A percentile compares a stretch with the other conserved stretches of the same genome.
These are phyloP conservation scores for Drosophila ananassae DNA, from an alignment of 1,140 invertebrate species.

Conservation along the genomic window DNA sequence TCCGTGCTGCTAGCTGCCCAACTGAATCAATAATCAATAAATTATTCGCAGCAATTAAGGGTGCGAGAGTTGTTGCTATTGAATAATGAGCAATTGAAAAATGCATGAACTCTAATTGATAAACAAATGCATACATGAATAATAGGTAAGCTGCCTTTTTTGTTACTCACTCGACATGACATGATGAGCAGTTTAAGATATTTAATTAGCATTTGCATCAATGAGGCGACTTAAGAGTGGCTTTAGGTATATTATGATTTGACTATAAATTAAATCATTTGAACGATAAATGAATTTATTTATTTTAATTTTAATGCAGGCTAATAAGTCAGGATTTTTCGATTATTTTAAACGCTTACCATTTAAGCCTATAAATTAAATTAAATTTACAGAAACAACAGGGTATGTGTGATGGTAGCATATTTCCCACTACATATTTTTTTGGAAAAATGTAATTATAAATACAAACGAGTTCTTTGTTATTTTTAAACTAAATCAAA, in stretches of 20 bases:
- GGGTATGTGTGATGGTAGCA: too few relatives aligned
- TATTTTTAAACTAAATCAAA: background rate
- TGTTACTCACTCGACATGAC: constrained; percentile 7
- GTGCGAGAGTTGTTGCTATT: constrained; percentile 17
- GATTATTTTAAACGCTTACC: too few relatives aligned
- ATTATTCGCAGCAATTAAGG: constrained; percentile 51
- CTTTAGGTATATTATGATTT: background rate
- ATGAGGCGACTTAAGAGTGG: background rate
- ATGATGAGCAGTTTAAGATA: constrained; percentile 34
- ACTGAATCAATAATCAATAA: constrained; percentile 59
- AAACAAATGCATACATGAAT: constrained; percentile 18
- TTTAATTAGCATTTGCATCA: constrained; percentile 14
- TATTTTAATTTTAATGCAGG: too few relatives aligned
- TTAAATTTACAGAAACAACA: too few relatives aligned
- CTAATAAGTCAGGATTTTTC: too few relatives aligned
- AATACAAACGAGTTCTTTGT: too few relatives aligned
- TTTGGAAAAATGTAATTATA: too few relatives aligned
- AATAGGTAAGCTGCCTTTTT: background rate
- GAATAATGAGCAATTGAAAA: constrained; percentile 50
- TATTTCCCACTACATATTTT: too few relatives aligned
- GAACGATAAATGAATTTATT: background rate
- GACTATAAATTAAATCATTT: background rate
- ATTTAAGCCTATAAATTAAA: too few relatives aligned
- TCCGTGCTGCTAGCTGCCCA: background rate
- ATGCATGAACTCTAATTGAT: constrained; percentile 51